Conservation (phyloP, 2,113 vertebrate species). For the Dicentrarchus labrax region DNA sequence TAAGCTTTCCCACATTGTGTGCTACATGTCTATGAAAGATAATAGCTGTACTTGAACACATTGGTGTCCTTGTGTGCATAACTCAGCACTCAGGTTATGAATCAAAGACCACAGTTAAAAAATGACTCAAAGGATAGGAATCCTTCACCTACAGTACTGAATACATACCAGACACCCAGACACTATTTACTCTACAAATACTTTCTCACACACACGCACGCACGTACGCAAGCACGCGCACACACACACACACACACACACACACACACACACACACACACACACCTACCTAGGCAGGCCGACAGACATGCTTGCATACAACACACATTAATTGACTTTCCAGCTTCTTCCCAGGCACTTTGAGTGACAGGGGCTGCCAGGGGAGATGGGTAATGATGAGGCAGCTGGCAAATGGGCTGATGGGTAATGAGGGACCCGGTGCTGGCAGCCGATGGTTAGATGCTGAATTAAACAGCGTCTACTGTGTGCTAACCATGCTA, state of each 20-base stretch:
- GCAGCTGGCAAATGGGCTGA: constrained; percentile 82
- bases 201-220: background rate
- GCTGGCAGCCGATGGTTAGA: constrained; percentile 76
- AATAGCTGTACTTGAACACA: background rate
- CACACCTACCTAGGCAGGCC: constrained; percentile 4
- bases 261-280: constrained; percentile 25
- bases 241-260: constrained; percentile 24
- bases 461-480: constrained; percentile 71
- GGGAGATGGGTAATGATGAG: constrained; percentile 83
- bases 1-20: background rate
- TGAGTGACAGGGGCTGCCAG: constrained; percentile 77
- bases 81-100: constrained; percentile 14
- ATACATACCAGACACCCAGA: constrained; percentile 27
- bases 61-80: constrained; percentile 3
- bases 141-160: constrained; percentile 21
- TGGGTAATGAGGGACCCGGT: constrained; percentile 80
- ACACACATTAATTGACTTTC: constrained; percentile 78
- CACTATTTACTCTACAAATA: constrained; percentile 43
- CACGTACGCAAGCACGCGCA: constrained; percentile 10
- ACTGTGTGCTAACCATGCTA: constrained; percentile 62
- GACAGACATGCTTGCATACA: constrained; percentile 66
- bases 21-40: background rate
- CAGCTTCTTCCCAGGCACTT: constrained; percentile 69
- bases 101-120: constrained; percentile 15
- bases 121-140: constrained; percentile 24